A percentile compares a stretch with the other conserved stretches of the same genome.
Conservation (phyloP, 2,113 vertebrate genomes). For the Rostratula benghalensis region DNA sequence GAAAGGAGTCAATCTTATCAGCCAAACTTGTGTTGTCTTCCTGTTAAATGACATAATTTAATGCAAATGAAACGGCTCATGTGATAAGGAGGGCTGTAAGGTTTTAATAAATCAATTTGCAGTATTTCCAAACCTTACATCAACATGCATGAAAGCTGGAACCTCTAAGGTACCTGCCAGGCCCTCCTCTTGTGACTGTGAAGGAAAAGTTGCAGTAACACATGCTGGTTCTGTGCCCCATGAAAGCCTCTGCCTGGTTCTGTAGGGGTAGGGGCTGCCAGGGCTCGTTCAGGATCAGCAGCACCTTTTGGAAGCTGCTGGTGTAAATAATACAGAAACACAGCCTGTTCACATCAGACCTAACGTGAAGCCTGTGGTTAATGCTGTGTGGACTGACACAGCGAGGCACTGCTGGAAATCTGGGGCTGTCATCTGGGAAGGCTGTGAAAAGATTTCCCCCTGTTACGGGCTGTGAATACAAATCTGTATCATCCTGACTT, state of each 20-base stretch:
- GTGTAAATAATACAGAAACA: background rate
- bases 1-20: background rate
- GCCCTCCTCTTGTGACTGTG: background rate
- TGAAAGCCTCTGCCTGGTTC: background rate
- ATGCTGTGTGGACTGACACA: background rate
- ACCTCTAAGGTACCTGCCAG: background rate
- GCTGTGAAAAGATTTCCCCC: background rate
- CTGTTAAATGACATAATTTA: background rate
- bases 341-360: background rate
- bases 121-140: background rate
- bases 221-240: background rate
- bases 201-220: background rate
- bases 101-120: background rate
- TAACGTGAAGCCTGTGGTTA: background rate
- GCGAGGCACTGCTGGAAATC: background rate
- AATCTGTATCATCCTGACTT: background rate
- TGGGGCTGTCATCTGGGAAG: background rate
- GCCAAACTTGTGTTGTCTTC: background rate
- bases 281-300: background rate
- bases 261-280: fast-evolving
- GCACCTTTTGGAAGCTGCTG: background rate
- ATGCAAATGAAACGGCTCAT: background rate
- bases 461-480: background rate
- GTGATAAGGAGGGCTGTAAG: background rate
- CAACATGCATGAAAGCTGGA: background rate